Percentiles rank a stretch among this genome's conserved stretches.
phyloP scores from a whole-genome alignment of 2,797 vertebrate genomes.

The Alosa sapidissima region DNA sequence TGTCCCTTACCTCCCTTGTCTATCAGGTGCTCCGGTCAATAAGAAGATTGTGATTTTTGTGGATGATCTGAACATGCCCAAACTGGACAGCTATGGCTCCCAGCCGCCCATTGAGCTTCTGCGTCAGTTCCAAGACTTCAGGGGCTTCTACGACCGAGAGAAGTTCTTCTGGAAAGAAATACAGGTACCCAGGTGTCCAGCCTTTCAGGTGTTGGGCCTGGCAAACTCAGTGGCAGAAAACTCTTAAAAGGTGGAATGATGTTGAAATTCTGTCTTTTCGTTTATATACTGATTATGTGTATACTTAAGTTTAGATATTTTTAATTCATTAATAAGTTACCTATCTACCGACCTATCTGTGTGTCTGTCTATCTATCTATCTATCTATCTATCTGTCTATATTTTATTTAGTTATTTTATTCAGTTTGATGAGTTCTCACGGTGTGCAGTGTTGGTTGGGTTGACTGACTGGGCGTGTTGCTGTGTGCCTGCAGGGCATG shows the following conservation, averaged over 20 bases:
- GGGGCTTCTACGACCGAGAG: constrained; percentile 81
- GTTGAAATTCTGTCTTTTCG: not conserved
- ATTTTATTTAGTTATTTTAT: not conserved
- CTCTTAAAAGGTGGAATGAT: not conserved
- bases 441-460: not conserved
- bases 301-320: no score
- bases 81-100: constrained; percentile 82
- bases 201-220: not conserved
- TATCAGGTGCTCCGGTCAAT: constrained; percentile 76
- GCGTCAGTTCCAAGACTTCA: constrained; percentile 85
- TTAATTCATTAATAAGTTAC: no score
- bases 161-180: constrained; percentile 87
- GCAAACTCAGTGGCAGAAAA: not conserved
- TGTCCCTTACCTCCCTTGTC: no score
- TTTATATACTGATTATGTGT: not conserved
- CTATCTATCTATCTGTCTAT: not conserved
- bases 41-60: constrained; percentile 84
- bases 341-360: no score
- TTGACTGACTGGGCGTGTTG: not conserved
- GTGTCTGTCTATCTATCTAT: no score
- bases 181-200: constrained; percentile 64
- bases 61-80: constrained; percentile 86
- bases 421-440: not conserved
- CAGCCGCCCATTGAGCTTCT: constrained; percentile 85
- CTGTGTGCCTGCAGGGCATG: constrained; percentile 70